Evolutionary conservation across 2,113 vertebrate species (phyloP), one percentile per base, ranked within the genome.

Genomic region (Ailuropoda melanoleuca): DNA sequence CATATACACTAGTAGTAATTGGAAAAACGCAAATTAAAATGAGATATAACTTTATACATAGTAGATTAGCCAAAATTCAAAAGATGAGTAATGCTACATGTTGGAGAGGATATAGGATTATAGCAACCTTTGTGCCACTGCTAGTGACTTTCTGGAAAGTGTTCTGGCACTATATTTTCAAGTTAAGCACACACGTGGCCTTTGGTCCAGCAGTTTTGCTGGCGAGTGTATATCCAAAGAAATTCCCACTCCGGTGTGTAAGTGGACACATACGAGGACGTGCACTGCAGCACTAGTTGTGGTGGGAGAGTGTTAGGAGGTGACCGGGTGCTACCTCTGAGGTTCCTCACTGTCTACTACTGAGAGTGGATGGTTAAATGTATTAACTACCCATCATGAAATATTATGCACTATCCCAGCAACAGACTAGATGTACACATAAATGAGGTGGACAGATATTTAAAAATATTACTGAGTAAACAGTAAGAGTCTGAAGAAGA

Each of bases 1-100:
- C 21, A 48, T 34, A 56, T 24, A 88, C 85, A 53, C 55, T 2
- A 60, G 17, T 37, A 72, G 15, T 62, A n/a, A 78, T 29, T 53
- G 53, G n/a, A 95, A 39, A 88, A 84, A 87, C 60, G 24, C 19
- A 68, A 90, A 68, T 80, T 97, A 90, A 92, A 95, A 80, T 29
- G 9, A 88, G 21, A 48, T 60, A 1, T 29, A 64, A 81, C 39
- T 39, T 72, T 55, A 77, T 34, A 24, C 11, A 26, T 39, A 53
- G 39, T 26, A 83, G 31, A 82, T 29, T 72, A 90, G 21, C 58
- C 58, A 68, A 93, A 74, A 53, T 37, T 46, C 13, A 31, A 88
- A 90, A 77, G 39, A 58, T 60, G 31, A 93, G 6, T 55, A 90
- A 95, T 53, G 39, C 5, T 80, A 88, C 50, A 1, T 55, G 26